Evolutionary conservation across 2,797 vertebrate species (phyloP).

Genomic region (Rhabdomys pumilio): DNA sequence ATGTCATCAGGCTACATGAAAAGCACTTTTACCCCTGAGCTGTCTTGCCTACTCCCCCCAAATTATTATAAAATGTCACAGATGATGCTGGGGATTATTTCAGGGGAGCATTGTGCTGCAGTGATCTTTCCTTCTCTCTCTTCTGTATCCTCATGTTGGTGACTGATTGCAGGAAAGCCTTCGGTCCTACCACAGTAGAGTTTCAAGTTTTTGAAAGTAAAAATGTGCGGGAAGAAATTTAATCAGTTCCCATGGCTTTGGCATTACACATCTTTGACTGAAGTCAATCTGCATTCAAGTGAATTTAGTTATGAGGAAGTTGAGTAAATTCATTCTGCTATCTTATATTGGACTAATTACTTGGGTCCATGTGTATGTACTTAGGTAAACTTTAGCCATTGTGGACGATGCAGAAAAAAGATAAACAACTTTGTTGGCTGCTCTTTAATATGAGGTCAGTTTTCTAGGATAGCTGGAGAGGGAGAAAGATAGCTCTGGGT

Average conservation of each 20-base stretch:
- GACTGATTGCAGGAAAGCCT: neutral
- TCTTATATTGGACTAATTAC: slow-evolving; percentile 35
- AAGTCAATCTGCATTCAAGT: neutral
- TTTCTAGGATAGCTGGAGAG: neutral
- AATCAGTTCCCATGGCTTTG: neutral
- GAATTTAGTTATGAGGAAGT: slow-evolving; percentile 34
- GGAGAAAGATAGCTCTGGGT: neutral
- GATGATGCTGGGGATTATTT: slow-evolving; percentile 11
- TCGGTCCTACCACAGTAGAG: too few species aligned
- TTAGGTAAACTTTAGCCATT: neutral
- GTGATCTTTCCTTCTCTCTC: neutral
- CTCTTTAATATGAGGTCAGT: neutral
- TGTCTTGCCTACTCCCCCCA: neutral
- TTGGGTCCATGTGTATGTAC: neutral
- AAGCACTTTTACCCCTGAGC: neutral
- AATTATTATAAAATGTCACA: neutral
- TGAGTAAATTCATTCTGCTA: slow-evolving; percentile 11
- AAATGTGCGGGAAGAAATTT: neutral
- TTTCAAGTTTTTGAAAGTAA: slow-evolving; percentile 4
- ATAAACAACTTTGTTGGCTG: neutral
- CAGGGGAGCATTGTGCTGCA: neutral
- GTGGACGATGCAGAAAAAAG: neutral
- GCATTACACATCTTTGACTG: neutral
- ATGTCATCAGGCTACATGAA: fast-evolving
- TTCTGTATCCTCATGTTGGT: neutral